phyloP scores from a whole-genome alignment of 53 echinoderm and acorn worm species.

The Paracentrotus lividus region DNA sequence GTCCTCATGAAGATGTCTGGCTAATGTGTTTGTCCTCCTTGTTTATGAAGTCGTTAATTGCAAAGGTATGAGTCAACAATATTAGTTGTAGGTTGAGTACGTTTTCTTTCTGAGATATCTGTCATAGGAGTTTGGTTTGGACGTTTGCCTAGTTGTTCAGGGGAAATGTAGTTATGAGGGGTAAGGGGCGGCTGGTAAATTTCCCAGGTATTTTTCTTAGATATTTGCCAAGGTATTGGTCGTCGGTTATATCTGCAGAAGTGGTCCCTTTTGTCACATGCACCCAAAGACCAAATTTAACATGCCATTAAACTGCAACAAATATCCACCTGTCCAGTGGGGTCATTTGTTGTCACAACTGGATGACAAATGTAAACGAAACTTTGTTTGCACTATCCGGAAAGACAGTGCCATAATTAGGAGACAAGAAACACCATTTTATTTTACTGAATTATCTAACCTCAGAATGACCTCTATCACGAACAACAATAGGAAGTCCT shows the following conservation, averaged over 20 bases:
- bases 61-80: background rate
- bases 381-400: background rate
- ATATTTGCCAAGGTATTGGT: background rate
- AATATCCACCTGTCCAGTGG: background rate
- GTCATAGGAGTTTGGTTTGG: background rate
- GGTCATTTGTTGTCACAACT: background rate
- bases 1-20: background rate
- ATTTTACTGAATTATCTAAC: too few species aligned
- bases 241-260: background rate
- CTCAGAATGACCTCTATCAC: background rate
- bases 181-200: background rate
- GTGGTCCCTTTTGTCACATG: background rate
- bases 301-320: background rate
- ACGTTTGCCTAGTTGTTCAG: background rate
- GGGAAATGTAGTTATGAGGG: background rate
- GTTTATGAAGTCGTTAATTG: background rate
- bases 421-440: background rate
- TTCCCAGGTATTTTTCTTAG: background rate
- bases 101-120: background rate
- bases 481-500: conserved; percentile 47
- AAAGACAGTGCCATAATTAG: background rate
- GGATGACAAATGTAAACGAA: background rate
- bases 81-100: background rate
- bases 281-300: background rate
- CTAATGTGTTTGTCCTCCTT: background rate